These are phyloP conservation scores for Drosophila colorata DNA, from an alignment of 2,888 invertebrate species.

Conservation along the genomic window DNA sequence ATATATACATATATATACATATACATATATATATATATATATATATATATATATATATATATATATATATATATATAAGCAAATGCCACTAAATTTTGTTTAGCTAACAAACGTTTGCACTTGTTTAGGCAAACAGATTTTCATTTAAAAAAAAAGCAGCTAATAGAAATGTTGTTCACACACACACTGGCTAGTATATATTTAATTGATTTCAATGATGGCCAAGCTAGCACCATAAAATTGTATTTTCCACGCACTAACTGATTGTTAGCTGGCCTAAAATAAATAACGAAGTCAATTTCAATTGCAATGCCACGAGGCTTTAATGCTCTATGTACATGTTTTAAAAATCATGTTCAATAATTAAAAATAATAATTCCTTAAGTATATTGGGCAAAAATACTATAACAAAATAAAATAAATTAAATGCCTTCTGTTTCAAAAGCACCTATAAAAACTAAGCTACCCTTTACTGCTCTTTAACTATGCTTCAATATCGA, in stretches of 20 bases:
- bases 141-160: conserved; percentile 14
- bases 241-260: conserved; percentile 8
- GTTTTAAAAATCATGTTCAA: background rate
- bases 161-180: conserved; percentile 32
- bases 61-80: no score
- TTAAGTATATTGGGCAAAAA: no score
- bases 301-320: background rate
- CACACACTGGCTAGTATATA: conserved; percentile 14
- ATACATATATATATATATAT: no score
- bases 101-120: conserved; percentile 34
- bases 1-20: no score
- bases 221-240: conserved; percentile 11
- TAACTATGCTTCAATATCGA: background rate
- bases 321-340: background rate
- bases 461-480: background rate
- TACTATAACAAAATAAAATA: background rate
- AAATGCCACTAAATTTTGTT: conserved; percentile 18
- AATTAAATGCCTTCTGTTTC: background rate
- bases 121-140: conserved; percentile 42
- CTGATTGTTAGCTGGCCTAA: conserved; percentile 10
- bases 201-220: conserved; percentile 54
- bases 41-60: no score
- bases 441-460: background rate
- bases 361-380: background rate
- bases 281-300: conserved; percentile 1